Evolutionary conservation across 2,113 vertebrate species (phyloP), one percentile per base, ranked within the genome.

Genomic region (Chionodraco myersi): DNA sequence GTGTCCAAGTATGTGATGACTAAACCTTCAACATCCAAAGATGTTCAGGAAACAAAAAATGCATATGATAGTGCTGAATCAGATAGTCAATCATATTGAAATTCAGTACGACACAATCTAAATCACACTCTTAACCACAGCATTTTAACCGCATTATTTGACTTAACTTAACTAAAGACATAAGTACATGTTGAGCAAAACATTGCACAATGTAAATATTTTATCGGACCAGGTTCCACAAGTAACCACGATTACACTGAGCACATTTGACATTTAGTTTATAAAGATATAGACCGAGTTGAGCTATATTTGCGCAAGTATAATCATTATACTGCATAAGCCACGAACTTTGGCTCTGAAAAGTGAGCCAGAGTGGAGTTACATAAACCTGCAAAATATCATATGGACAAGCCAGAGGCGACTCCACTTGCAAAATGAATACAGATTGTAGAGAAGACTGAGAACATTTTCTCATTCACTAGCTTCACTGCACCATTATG

Each of bases 1-100:
- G 52, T 78, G 76, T 82, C 72, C 51, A 58, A 51, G 64, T 41
- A 41, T 72, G 65, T 69, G 54, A 12, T 87, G 70, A 84, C 84
- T 79, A 72, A 80, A 85, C 68, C 51, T 63, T 52, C 61, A 82
- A 72, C 13, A 56, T 23, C 64, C 41, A 58, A 36, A 65, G 30
- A 16, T 41, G 66, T 65, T 52, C 13, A 47, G 62, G 51, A 73
- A 67, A 52, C 73, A 48, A 60, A 78, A 69, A 72, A 23, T 71
- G 7, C 16, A 58, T 78, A 26, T 49, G 4, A 41, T 30, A 58
- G 21, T 59, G 60, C 14, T 44, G 14, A 16, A 60, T 15, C 61
- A 36, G 78, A 84, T 59, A 26, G 56, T 63, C 69, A 34, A 57
- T 75, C 72, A 30, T 73, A 57, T 75, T 72, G 23, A 70, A 44